Evolutionary conservation across 2,888 invertebrate species (phyloP).

Genomic region (Slavum lentiscoides): DNA sequence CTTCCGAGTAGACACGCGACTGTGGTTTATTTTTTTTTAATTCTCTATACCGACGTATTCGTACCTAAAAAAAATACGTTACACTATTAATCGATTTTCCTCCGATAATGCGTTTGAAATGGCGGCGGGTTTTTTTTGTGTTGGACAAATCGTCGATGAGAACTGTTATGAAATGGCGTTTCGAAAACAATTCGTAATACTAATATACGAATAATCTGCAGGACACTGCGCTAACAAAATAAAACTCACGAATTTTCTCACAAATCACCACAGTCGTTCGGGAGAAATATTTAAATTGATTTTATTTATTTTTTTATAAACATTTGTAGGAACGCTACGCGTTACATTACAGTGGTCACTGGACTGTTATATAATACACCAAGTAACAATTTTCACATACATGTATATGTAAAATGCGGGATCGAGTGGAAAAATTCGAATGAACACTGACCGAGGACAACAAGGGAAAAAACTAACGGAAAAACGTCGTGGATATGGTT

Average conservation of each 20-base stretch:
- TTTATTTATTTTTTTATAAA: constrained; percentile 1
- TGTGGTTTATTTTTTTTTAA: too few species aligned
- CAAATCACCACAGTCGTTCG: constrained; percentile 20
- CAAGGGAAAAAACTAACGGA: neutral
- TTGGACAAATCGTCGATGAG: too few species aligned
- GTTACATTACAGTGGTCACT: neutral
- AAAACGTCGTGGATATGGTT: neutral
- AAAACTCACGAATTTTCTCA: constrained; percentile 21
- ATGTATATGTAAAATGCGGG: neutral
- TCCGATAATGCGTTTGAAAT: too few species aligned
- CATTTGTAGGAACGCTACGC: neutral
- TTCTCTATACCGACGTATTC: too few species aligned
- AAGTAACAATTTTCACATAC: too few species aligned
- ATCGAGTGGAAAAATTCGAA: constrained; percentile 23
- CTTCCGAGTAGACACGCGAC: neutral
- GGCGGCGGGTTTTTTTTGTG: too few species aligned
- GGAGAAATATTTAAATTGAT: constrained; percentile 22
- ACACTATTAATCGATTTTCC: too few species aligned
- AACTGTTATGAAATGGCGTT: neutral
- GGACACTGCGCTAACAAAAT: neutral
- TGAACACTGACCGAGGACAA: constrained; percentile 31
- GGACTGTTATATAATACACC: neutral
- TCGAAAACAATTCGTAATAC: constrained; percentile 32
- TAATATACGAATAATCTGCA: neutral
- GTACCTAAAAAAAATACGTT: too few species aligned